Evolutionary conservation across 2,113 vertebrate species (phyloP), one percentile per base, ranked within the genome.

Genomic region (Potamarius usumacintae): DNA sequence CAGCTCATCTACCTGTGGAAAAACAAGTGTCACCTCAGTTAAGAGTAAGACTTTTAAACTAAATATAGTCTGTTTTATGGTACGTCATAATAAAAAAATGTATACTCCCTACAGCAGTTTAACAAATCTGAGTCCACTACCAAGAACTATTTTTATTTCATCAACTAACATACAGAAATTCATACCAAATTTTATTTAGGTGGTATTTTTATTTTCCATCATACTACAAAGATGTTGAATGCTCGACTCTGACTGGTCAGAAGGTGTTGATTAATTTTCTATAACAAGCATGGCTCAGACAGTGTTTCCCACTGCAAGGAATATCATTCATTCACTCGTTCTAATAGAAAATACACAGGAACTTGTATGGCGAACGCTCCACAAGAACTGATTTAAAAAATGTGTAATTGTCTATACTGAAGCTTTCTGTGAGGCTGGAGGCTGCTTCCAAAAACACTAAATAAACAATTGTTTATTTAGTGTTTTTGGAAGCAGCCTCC

Each of bases 1-100:
- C 86, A 96, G 34, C 78, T 96, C 94, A 81, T 96, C 96, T 0
- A 97, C 96, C 97, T 97, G n/a, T 69, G 53, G 1, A 17, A 84
- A 20, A 77, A 53, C n/a, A 77, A 30, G 0, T n/a, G 58, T 74
- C 25, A 85, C 17, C 14, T 72, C 2, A 76, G 42, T 65, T 12
- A 85, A n/a, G 30, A 55, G 3, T 17, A 55, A 10, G 3, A 18
- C 42, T 42, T 20, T 20, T 34, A 30, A 34, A 58, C 14, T 5
- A 79, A 27, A 27, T 27, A 18, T 79, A n/a, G 20, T 17, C 25
- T 55, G 25, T 55, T 27, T 8, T 77, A 20, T 77, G 48, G 0
- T 55, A 55, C 9, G 25, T 55, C 10, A 2, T 80, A 30, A 79
- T 17, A 17, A 9, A 55, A n/a, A 15, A 3, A 4, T 18, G 20